Percentiles rank a stretch among this genome's conserved stretches.
Conservation (phyloP, 1,140 invertebrate species). For the Drosophila athabasca region DNA sequence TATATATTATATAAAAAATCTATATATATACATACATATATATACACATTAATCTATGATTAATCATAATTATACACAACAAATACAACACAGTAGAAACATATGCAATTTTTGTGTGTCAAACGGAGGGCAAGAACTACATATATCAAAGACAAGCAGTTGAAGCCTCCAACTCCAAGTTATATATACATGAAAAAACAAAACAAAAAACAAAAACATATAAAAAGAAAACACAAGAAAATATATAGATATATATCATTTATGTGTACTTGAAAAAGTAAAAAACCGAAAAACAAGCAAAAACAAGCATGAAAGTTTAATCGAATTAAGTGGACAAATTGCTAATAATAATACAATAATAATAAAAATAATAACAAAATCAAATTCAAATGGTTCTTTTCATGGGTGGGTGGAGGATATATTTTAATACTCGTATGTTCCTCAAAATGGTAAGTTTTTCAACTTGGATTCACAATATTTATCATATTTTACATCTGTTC, state of each 20-base stretch:
- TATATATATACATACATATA: slow-evolving; percentile 54
- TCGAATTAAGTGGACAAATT: slow-evolving; percentile 79
- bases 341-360: slow-evolving; percentile 71
- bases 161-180: slow-evolving; percentile 29
- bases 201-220: slow-evolving; percentile 3
- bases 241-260: slow-evolving; percentile 53
- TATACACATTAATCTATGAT: slow-evolving; percentile 51
- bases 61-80: slow-evolving; percentile 43
- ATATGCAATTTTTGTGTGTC: slow-evolving; percentile 60
- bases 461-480: no score
- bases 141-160: slow-evolving; percentile 68
- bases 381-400: slow-evolving; percentile 21
- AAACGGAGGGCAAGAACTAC: slow-evolving; percentile 28
- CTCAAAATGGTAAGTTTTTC: neutral
- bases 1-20: slow-evolving; percentile 37
- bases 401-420: slow-evolving; percentile 2
- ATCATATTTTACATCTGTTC: no score
- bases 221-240: neutral
- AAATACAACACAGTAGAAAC: slow-evolving; percentile 13
- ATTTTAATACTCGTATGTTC: neutral
- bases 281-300: slow-evolving; percentile 51
- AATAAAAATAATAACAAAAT: slow-evolving; percentile 70
- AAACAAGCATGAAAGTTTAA: slow-evolving; percentile 64
- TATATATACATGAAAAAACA: slow-evolving; percentile 52
- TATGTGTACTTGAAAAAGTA: slow-evolving; percentile 74